These are phyloP conservation scores for Podocnemis expansa DNA, from an alignment of 2,113 vertebrate genomes.

Conservation along the genomic window DNA sequence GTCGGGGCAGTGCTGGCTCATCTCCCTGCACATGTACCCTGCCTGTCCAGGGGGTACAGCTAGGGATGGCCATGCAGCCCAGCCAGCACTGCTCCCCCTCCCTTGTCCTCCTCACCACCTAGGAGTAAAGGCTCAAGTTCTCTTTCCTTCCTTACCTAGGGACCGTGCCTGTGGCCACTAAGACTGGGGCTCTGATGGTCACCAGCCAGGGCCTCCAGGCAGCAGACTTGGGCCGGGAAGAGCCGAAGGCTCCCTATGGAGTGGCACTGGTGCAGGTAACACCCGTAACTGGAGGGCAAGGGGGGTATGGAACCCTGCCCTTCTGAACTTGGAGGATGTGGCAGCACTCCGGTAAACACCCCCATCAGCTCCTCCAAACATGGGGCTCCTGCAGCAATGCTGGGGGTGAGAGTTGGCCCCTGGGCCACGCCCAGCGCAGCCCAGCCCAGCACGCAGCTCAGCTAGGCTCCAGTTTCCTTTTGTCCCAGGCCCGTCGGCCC, in stretches of 20 bases:
- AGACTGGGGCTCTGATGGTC: accelerated
- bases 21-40: not conserved
- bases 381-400: not conserved
- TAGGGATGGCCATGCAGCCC: too few species aligned
- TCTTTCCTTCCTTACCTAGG: slow-evolving; percentile 28
- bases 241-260: not conserved
- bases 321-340: too few species aligned
- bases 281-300: accelerated
- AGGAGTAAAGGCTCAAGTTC: too few species aligned
- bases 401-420: not conserved
- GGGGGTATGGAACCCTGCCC: too few species aligned
- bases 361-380: not conserved
- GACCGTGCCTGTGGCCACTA: accelerated
- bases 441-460: not conserved
- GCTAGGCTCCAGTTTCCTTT: accelerated
- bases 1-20: too few species aligned
- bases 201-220: accelerated
- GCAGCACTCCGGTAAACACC: not conserved
- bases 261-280: slow-evolving; percentile 20
- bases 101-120: not conserved
- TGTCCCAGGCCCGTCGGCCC: too few species aligned
- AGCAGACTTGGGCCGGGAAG: accelerated
- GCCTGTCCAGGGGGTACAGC: too few species aligned
- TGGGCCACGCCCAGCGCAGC: not conserved
- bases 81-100: not conserved